Percentiles rank a stretch among this genome's conserved stretches.
These are phyloP conservation scores for Tautogolabrus adspersus DNA, from an alignment of 2,113 vertebrate species.

Conservation along the genomic window DNA sequence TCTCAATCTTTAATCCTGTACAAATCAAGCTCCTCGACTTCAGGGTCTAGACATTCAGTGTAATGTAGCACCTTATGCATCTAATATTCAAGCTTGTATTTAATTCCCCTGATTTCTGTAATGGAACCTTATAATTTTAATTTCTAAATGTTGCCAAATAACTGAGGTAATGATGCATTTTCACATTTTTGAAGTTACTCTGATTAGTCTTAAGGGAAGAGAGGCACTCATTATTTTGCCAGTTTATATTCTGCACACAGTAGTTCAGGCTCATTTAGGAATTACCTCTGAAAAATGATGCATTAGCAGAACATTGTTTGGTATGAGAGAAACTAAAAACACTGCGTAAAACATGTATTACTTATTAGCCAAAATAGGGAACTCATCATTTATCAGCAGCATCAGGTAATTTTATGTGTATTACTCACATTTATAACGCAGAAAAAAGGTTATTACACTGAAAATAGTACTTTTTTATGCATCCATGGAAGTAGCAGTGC, in stretches of 20 bases:
- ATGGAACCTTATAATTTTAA: neutral
- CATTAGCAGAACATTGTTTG: neutral
- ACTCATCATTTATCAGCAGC: neutral
- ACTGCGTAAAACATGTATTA: neutral
- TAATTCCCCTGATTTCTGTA: neutral
- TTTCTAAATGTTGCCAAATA: neutral
- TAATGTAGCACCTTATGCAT: neutral
- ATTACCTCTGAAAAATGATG: too few relatives aligned
- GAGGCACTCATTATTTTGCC: neutral
- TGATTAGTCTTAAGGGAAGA: neutral
- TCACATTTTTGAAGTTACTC: too few relatives aligned
- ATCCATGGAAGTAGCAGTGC: neutral
- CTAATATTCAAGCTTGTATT: too few relatives aligned
- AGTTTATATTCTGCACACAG: neutral
- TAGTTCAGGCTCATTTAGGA: neutral
- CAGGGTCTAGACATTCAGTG: neutral
- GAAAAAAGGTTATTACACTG: neutral
- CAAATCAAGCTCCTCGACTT: neutral
- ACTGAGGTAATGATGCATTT: neutral
- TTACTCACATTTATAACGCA: neutral
- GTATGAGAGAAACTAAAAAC: neutral
- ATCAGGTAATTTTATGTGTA: neutral
- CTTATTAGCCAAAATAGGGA: too few relatives aligned
- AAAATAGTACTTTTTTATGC: neutral
- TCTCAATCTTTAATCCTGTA: neutral